These are phyloP conservation scores for Euphonia xanthogaster DNA, from an alignment of 2,797 vertebrate species.

Conservation along the genomic window DNA sequence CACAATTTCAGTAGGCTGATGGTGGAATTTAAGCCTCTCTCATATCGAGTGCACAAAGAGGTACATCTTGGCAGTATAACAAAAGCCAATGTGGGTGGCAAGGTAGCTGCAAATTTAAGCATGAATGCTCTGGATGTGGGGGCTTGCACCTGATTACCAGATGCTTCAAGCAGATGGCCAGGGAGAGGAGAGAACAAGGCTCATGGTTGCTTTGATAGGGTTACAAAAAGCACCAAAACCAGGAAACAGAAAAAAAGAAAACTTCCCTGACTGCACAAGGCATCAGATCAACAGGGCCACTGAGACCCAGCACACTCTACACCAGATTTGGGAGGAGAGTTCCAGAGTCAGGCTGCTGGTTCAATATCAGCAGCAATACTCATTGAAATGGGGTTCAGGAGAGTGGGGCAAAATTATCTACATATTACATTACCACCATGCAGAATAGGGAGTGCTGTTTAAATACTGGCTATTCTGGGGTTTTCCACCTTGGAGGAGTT, in stretches of 20 bases:
- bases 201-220: slow-evolving; percentile 78
- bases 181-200: slow-evolving; percentile 76
- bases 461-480: not conserved
- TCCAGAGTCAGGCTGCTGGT: not conserved
- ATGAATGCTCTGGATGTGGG: slow-evolving; percentile 79
- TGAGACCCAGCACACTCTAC: not conserved
- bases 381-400: not conserved
- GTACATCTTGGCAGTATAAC: slow-evolving; percentile 74
- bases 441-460: not conserved
- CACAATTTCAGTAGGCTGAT: slow-evolving; percentile 44
- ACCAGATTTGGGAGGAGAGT: not conserved
- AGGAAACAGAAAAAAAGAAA: slow-evolving; percentile 61
- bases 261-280: slow-evolving; percentile 33
- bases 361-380: not conserved
- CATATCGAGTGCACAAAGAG: slow-evolving; percentile 71
- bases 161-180: slow-evolving; percentile 84
- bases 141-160: slow-evolving; percentile 82
- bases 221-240: slow-evolving; percentile 75
- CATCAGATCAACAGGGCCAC: slow-evolving; percentile 6
- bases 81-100: slow-evolving; percentile 81
- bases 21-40: slow-evolving; percentile 67
- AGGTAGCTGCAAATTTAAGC: slow-evolving; percentile 84
- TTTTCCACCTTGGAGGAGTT: slow-evolving; percentile 13
- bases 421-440: not conserved
- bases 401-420: too few relatives aligned